A percentile compares a stretch with the other conserved stretches of the same genome.
phyloP scores from a whole-genome alignment of 2,113 vertebrate genomes.

The Chroicocephalus ridibundus region DNA sequence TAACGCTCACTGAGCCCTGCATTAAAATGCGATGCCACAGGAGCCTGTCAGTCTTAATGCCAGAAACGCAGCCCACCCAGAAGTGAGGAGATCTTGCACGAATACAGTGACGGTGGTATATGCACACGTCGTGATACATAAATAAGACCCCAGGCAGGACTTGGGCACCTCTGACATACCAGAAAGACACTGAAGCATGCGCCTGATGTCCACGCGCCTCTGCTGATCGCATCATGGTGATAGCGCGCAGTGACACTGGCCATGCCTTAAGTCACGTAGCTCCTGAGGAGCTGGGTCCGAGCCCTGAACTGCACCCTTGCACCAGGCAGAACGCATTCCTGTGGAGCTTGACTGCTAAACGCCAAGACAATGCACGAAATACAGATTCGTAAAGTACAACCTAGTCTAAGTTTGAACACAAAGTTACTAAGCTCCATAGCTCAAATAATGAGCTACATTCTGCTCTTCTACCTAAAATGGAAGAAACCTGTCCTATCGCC shows the following conservation, averaged over 20 bases:
- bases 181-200: neutral
- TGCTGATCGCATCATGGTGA: neutral
- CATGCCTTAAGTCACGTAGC: neutral
- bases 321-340: neutral
- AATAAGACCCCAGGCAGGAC: neutral
- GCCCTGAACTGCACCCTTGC: neutral
- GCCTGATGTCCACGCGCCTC: no score
- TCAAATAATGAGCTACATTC: neutral
- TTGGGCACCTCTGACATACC: neutral
- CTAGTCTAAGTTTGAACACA: neutral
- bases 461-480: neutral
- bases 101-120: neutral
- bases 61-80: neutral
- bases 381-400: no score
- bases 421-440: neutral
- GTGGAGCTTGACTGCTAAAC: neutral
- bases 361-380: neutral
- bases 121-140: neutral
- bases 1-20: neutral
- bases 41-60: neutral
- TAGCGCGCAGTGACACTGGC: neutral
- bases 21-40: neutral
- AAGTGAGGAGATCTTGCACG: neutral
- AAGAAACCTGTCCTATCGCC: neutral
- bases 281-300: neutral